Evolutionary conservation across 2,113 vertebrate genomes (phyloP), one percentile per base, ranked within the genome.

Genomic region (Cyanocitta stelleri): DNA sequence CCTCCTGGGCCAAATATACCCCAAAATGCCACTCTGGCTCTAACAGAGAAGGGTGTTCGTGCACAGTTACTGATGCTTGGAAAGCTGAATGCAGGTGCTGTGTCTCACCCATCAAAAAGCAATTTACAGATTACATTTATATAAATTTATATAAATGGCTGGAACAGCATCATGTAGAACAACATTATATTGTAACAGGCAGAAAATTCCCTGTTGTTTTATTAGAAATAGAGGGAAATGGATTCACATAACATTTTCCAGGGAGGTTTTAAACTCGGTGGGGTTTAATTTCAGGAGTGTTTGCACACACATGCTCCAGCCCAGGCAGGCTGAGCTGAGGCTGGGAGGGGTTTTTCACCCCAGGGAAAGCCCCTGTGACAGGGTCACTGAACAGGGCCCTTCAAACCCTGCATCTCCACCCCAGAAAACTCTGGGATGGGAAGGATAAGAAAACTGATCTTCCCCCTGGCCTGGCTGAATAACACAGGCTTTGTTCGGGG

Each of bases 401-500:
- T 94, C 54, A 86, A 77, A 54, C 37, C 26, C 22, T 0, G 1
- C 1, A 6, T 67, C 32, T 75, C 63, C 3, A 0, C 52, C 72
- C 0, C 1, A 75, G 64, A 56, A 51, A 75, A 59, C 23, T 26
- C 77, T 1, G 0, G 33, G 62, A 63, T 15, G 51, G 81, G 85
- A 89, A 90, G 48, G 59, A 80, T 79, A 59, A 52, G 67, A 48
- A 89, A 64, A 46, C 23, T 4, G 26, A 66, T 66, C 83, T 37
- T 85, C 78, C 30, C 54, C 33, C 58, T 89, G 43, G 74, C 81
- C n/a, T 69, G 1, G 2, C n/a, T 18, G 78, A 87, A 94, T 93
- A 96, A 96, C 35, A 77, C 78, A 30, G 55, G 75, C 90, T 95
- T 97, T 97, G 96, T 97, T 94, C 82, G 11, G 72, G 54, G 69